A percentile compares a stretch with the other conserved stretches of the same genome.
Evolutionary conservation across 2,888 invertebrate genomes (phyloP).

Genomic region (Acrobasis suavella): DNA sequence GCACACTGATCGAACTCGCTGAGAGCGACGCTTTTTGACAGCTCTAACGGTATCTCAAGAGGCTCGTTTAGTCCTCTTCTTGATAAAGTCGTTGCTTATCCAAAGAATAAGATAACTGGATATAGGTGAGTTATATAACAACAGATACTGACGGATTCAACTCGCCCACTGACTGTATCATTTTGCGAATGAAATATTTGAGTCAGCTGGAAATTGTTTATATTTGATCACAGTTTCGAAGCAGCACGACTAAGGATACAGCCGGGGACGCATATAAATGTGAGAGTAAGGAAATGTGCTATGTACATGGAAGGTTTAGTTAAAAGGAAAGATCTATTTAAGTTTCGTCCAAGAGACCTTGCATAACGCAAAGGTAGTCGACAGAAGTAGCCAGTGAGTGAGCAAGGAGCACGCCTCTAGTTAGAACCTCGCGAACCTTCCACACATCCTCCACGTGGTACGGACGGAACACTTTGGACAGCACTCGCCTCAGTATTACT

Average conservation of each 20-base stretch:
- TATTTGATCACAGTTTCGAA: not conserved
- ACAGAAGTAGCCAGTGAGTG: conserved; percentile 76
- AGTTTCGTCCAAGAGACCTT: conserved; percentile 67
- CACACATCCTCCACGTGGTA: conserved; percentile 51
- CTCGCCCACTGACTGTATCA: not conserved
- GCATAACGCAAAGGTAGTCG: conserved; percentile 77
- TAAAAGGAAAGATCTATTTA: conserved; percentile 32
- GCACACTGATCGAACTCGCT: conserved; percentile 26
- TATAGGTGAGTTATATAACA: conserved; percentile 3
- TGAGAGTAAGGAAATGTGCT: no score
- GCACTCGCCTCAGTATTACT: conserved; percentile 51
- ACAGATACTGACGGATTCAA: not conserved
- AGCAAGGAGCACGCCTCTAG: conserved; percentile 65
- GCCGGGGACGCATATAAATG: no score
- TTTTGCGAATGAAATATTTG: not conserved
- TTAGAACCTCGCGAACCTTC: conserved; percentile 74
- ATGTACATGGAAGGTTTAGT: not conserved
- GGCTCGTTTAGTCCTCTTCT: conserved; percentile 10
- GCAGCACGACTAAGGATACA: no score
- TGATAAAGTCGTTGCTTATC: conserved; percentile 12
- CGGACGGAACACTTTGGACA: conserved; percentile 47
- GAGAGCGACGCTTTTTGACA: conserved; percentile 39
- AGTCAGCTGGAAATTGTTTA: not conserved
- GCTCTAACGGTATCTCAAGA: conserved; percentile 21
- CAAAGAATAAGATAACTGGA: conserved; percentile 4